Base-by-base conservation (phyloP, 1,140 invertebrate species). In the Drosophila fuyamai region DNA sequence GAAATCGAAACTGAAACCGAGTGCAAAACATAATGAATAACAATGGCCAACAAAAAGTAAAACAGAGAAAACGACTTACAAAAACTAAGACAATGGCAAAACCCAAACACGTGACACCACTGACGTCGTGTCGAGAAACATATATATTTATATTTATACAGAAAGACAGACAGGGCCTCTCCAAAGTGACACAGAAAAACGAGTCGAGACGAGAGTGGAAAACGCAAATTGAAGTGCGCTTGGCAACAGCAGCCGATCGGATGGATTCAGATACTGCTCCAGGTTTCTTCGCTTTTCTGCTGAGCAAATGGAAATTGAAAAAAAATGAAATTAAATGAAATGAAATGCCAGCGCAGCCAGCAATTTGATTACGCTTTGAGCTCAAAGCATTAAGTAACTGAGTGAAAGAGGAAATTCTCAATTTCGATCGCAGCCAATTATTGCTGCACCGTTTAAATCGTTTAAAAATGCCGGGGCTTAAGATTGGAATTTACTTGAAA, bases 131-230 rank as follows among this genome's bases (percentile, higher is more conserved):
- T 44, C 43, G 40, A 40, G 40, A 12, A 36, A 32, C 14, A 56
- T 41, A 44, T 10, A 51, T 23, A 29, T 10, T 4, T 38, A 38
- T 38, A 38, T 29, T 5, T 23, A 36, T 9, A 55, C 43, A 32
- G 44, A 38, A 13, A 16, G 43, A 35, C 13, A 46, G 57, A 56
- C 50, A 35, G 43, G 41, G 38, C 27, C 63, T 32, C 41, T 57
- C 61, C 40, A 76, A 46, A 76, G 44, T 76, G 76, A 82, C 83
- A 86, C 79, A 88, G 75, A 86, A 86, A 85, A 79, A 51, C 82
- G 57, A 78, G 77, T 40, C 47, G 27, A 53, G 58, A 54, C 58
- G 43, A 50, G 54, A 46, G 12, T 66, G 50, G 29, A 71, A 59
- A 56, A 36, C 23, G 59, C 61, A 66, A 63, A 58, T 53, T 57